Evolutionary conservation across 2,888 invertebrate species (phyloP).

Genomic region (Marronus borbonicus): DNA sequence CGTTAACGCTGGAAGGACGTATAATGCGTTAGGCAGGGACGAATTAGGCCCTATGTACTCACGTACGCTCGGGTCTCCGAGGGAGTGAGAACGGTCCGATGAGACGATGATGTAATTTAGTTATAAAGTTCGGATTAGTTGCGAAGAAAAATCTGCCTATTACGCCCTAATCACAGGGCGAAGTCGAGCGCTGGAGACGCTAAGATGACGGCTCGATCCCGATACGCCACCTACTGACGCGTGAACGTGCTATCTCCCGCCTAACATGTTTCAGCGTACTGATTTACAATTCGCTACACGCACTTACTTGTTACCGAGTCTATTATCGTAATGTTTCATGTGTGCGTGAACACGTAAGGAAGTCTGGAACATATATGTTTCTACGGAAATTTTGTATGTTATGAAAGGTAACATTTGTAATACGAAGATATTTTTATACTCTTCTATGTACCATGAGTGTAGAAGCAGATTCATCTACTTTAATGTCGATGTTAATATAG

Average conservation of each 20-base stretch:
- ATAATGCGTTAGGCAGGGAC: background rate
- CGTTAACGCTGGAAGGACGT: conserved; percentile 11
- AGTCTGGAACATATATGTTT: no score
- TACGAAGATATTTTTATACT: no score
- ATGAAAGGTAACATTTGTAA: no score
- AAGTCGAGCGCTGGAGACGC: conserved; percentile 4
- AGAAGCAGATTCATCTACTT: no score
- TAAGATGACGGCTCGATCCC: conserved; percentile 30
- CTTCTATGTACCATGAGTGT: no score
- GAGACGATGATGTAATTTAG: conserved; percentile 19
- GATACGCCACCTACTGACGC: conserved; percentile 29
- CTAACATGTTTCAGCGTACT: background rate
- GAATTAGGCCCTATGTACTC: background rate
- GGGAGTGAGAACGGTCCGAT: background rate
- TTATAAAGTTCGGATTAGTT: conserved; percentile 37
- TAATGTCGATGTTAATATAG: no score
- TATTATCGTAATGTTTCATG: no score
- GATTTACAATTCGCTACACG: conserved; percentile 13
- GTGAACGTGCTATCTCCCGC: conserved; percentile 20
- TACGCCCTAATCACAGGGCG: conserved; percentile 5
- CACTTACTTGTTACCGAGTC: background rate
- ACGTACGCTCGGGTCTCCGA: conserved; percentile 5
- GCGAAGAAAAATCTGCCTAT: conserved; percentile 38
- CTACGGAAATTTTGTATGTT: no score
- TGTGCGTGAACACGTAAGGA: background rate